phyloP scores from a whole-genome alignment of 1,140 invertebrate species.

The Tribolium castaneum region DNA sequence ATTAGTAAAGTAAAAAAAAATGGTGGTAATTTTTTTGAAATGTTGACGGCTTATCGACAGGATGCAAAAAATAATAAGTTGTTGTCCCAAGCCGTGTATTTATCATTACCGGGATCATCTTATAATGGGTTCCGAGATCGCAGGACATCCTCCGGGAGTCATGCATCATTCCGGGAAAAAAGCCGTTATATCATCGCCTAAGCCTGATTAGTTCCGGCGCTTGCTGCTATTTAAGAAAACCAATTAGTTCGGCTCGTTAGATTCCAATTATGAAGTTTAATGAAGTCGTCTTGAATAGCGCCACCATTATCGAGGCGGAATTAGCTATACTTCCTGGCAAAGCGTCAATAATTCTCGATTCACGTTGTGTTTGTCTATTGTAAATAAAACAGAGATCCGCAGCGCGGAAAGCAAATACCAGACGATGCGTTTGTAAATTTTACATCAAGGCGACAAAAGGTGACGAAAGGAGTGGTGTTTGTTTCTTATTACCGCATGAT shows the following conservation, averaged over 20 bases:
- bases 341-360: neutral
- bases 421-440: neutral
- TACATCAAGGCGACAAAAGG: neutral
- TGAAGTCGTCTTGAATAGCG: conserved; percentile 25
- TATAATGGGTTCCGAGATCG: conserved; percentile 18
- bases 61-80: conserved; percentile 12
- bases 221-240: conserved; percentile 23
- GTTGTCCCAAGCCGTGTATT: conserved; percentile 20
- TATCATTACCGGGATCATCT: conserved; percentile 30
- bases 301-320: neutral
- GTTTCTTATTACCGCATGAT: neutral
- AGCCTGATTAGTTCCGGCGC: conserved; percentile 24
- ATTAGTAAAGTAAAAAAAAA: too few species aligned
- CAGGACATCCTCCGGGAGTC: conserved; percentile 15
- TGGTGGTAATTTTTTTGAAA: too few species aligned
- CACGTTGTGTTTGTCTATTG: neutral
- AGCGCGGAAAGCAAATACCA: neutral
- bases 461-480: neutral
- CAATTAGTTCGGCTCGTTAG: conserved; percentile 25
- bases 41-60: neutral
- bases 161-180: conserved; percentile 8
- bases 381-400: conserved; percentile 5
- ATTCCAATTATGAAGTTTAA: conserved; percentile 36
- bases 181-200: conserved; percentile 11
- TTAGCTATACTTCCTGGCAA: neutral